Evolutionary conservation across 2,888 invertebrate genomes (phyloP), one percentile per base, ranked within the genome.

Genomic region (Carabus problematicus): DNA sequence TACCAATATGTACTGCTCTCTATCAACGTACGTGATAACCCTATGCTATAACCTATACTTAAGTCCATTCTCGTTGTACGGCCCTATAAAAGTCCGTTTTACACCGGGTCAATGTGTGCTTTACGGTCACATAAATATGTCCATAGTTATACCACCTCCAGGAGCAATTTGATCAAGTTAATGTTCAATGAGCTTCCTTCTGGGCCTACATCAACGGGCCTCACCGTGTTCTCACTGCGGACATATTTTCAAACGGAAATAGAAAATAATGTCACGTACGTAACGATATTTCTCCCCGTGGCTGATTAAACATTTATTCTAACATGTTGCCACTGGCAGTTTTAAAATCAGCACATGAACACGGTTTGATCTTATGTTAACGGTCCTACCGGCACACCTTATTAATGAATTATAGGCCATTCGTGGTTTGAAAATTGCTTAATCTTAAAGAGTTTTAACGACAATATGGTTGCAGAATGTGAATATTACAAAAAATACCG

Each of bases 151-250:
- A 60, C 60, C 60, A 60, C 67, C 67, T 49, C 52, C 52, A 41
- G 67, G 67, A 60, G 60, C 67, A 67, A 67, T 67, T 67, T 67
- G n/a, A 67, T 60, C 67, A 67, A 67, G 60, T 67, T 67, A 59
- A 67, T 60, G 60, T 60, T 67, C 67, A 67, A 60, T 67, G 67
- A 67, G 29, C 60, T 67, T 52, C 59, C 59, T 52, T 18, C 16
- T 18, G 52, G 49, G 64, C 49, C 18, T 40, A 14, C 59, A 41
- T 14, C 40, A 16, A n/a, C 12, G 56, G 14, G 7, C 29, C 39
- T 14, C 12, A 4, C 52, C 16, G 54, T 18, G 47, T 14, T 47
- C n/a, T n/a, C 12, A 56, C 19, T 39, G 12, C 29, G 56, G 39
- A n/a, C 39, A 47, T 58, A 66, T 49, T 59, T 59, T 66, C 47